Evolutionary conservation across 1,140 invertebrate genomes (phyloP).

Genomic region (Aporrectodea caliginosa): DNA sequence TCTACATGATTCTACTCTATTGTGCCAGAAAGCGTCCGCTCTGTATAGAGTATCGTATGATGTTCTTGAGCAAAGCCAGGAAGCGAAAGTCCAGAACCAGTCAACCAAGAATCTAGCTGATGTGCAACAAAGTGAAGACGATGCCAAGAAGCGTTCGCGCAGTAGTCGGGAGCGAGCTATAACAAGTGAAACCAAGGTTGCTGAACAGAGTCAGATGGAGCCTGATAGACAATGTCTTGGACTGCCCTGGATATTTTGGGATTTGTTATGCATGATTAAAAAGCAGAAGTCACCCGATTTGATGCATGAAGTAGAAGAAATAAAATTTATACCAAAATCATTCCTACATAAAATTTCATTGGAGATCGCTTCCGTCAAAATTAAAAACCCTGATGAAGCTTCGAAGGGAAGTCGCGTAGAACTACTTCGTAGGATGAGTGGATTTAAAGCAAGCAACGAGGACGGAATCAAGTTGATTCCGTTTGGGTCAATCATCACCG

Average conservation of each 20-base stretch:
- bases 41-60: too few relatives aligned
- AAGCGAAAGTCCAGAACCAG: too few relatives aligned
- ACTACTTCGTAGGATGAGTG: neutral
- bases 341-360: neutral
- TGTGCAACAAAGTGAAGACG: neutral
- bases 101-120: too few relatives aligned
- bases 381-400: neutral
- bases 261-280: neutral
- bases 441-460: too few relatives aligned
- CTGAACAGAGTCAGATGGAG: too few relatives aligned
- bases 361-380: neutral
- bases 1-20: too few relatives aligned
- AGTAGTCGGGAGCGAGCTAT: neutral
- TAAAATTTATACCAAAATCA: too few relatives aligned
- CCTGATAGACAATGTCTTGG: neutral
- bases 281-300: neutral
- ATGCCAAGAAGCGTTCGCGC: neutral
- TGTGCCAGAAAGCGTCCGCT: too few relatives aligned
- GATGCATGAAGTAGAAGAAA: neutral
- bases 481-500: too few relatives aligned
- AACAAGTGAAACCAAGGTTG: too few relatives aligned
- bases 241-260: neutral
- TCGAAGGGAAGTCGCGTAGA: neutral
- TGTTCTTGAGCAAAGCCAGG: neutral
- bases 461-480: too few relatives aligned